Base-by-base conservation (phyloP, 2,797 vertebrate species). In the Coranthus polyacanthus region DNA sequence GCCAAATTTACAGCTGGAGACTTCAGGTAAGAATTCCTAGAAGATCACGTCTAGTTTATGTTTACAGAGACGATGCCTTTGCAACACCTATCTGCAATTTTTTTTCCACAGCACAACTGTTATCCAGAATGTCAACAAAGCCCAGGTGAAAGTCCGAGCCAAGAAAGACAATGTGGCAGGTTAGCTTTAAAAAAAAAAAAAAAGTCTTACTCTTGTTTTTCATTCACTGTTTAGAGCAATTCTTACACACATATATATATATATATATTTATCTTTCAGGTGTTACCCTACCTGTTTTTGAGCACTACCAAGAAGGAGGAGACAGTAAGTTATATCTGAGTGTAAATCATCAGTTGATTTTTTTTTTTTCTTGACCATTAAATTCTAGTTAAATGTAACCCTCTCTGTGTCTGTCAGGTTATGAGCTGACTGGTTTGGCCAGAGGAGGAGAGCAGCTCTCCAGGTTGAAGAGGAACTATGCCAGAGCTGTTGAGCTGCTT, bases 121-220 rank as follows among this genome's bases (percentile, higher is more conserved):
- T 58, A 99, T 99, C 88, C 98, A 99, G 87, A 99, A 99, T 42
- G 98, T 99, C 68, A 99, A 99, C 89, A 99, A 96, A 93, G 98
- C 98, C 65, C 97, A 99, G 81, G 97, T 99, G 84, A 99, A 99
- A 93, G 95, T 99, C 79, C 88, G 97, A 83, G 96, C 97, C 43
- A 99, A 98, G 92, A 98, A 91, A 87, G 98, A 99, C 89, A 99
- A 99, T 0, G 98, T 99, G 72, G 98, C 98, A 95, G 98, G 98
- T 98, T 50, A 90, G 83, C 12, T 6, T 37, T 8, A 37, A 65
- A 61, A 38, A 11, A 0, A 5, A 2, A 1, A 34, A 0, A 6
- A n/a, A n/a, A n/a, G n/a, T n/a, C 12, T 3, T 12, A 1, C 21
- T 45, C 2, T 2, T n/a, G 43, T n/a, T 36, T 49, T 2, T 22